Evolutionary conservation across 2,797 vertebrate species (phyloP).

Genomic region (Poecilia picta): DNA sequence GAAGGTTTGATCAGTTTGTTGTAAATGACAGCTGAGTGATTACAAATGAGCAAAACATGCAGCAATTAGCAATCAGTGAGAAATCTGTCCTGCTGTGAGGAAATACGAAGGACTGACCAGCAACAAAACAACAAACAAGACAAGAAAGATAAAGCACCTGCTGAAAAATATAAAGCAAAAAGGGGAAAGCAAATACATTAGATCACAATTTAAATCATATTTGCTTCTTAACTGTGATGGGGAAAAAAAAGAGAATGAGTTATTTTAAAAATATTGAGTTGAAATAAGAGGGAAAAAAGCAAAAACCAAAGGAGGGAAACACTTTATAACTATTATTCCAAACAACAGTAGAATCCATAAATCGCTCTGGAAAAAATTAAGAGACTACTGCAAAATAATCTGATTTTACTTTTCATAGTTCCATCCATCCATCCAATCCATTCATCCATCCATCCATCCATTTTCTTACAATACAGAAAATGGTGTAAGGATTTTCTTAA

Average conservation of each 20-base stretch:
- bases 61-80: neutral
- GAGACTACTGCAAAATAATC: too few relatives aligned
- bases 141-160: neutral
- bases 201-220: neutral
- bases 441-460: too few relatives aligned
- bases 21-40: conserved; percentile 2
- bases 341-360: too few relatives aligned
- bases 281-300: neutral
- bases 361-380: too few relatives aligned
- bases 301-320: neutral
- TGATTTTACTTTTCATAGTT: too few relatives aligned
- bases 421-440: too few relatives aligned
- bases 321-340: too few relatives aligned
- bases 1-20: neutral
- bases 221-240: neutral
- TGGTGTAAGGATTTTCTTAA: too few relatives aligned
- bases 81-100: neutral
- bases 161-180: neutral
- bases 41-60: neutral
- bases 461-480: too few relatives aligned
- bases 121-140: neutral
- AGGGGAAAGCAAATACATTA: neutral
- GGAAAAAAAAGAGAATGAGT: neutral
- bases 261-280: neutral
- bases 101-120: neutral